Evolutionary conservation across 2,113 vertebrate genomes (phyloP), one percentile per base, ranked within the genome.

Genomic region (Heliornis fulica): DNA sequence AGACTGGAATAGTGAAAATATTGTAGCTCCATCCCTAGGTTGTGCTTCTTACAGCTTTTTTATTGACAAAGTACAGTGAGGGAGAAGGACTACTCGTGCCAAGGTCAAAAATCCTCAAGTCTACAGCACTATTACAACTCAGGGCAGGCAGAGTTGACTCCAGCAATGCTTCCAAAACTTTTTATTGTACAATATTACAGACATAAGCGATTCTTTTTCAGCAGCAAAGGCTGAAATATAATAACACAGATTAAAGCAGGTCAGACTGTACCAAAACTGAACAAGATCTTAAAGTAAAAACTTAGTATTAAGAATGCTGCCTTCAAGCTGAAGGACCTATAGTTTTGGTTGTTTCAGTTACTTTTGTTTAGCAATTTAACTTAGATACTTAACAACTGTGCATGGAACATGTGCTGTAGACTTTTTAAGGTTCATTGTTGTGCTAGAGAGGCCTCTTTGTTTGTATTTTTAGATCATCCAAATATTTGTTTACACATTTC

Each of bases 401-500:
- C 14, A 7, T 43, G 77, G 66, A 74, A 41, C 43, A 56, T 5
- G 10, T 82, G 76, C 88, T 9, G 3, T 40, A 72, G 38, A 54
- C 51, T 46, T 94, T 90, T 93, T 60, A 71, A 79, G 36, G 76
- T 92, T 76, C 77, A 31, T 88, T 78, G 41, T 93, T 93, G 41
- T 82, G 51, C 21, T 79, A 82, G 38, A 93, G 74, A 85, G 69
- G 36, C 53, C 61, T 82, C 75, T 80, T 57, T 90, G 78, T 85
- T 80, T 4, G 0, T 93, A 93, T 90, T 90, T 95, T 97, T 94
- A 95, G 93, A 45, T 38, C 69, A 76, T 78, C 71, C 80, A 94
- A 92, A 89, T 93, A 96, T 92, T 95, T 96, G 90, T 97, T 96
- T 96, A 93, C 72, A 90, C 88, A 83, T 90, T 95, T 96, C 87